Percentiles rank a stretch among this genome's conserved stretches.
Evolutionary conservation across 2,113 vertebrate genomes (phyloP).

Genomic region (Mionectes macconnelli): DNA sequence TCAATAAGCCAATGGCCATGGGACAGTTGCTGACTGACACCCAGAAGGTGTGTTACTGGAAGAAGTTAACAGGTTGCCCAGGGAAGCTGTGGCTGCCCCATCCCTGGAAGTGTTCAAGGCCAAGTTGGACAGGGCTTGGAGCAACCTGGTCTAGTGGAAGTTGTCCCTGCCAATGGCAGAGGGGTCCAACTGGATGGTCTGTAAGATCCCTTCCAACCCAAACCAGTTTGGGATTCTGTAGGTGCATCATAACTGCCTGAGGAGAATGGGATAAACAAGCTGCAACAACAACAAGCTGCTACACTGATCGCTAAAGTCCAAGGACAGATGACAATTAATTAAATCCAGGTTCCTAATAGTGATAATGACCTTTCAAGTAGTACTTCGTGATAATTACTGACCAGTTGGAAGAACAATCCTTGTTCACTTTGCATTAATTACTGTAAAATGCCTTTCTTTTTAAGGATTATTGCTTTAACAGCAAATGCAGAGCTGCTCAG

Average conservation of each 20-base stretch:
- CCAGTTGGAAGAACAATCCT: background rate
- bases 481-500: background rate
- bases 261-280: background rate
- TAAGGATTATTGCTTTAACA: background rate
- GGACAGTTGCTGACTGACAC: background rate
- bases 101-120: background rate
- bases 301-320: background rate
- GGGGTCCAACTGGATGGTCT: background rate
- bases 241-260: rapidly evolving
- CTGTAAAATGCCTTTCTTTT: background rate
- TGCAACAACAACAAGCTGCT: background rate
- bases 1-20: background rate
- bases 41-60: background rate
- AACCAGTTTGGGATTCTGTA: background rate
- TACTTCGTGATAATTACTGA: background rate
- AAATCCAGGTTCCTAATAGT: background rate
- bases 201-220: background rate
- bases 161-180: background rate
- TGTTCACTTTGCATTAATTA: background rate
- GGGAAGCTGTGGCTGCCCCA: background rate
- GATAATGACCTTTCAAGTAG: background rate
- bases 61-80: background rate
- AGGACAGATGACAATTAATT: background rate
- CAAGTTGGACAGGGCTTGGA: background rate
- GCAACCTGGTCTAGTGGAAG: background rate